A percentile compares a stretch with the other conserved stretches of the same genome.
These are phyloP conservation scores for Pseudococcus viburni DNA, from an alignment of 2,888 invertebrate species.

Conservation along the genomic window DNA sequence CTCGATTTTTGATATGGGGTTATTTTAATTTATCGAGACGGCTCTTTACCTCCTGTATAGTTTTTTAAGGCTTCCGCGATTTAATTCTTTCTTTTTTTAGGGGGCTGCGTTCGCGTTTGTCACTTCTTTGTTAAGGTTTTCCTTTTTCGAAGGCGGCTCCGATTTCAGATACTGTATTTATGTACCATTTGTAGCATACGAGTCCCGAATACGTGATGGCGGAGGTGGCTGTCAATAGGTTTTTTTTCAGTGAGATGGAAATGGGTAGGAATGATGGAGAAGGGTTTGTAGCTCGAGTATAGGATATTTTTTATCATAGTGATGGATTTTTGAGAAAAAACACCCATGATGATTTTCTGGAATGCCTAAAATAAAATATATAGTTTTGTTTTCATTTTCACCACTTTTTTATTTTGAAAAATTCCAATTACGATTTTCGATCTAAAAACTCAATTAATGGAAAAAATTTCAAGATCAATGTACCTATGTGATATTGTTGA, in stretches of 20 bases:
- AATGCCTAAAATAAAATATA: no score
- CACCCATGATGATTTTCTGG: no score
- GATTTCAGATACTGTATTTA: constrained; percentile 16
- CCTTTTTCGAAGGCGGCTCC: constrained; percentile 25
- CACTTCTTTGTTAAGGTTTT: constrained; percentile 34
- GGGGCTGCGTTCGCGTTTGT: not conserved
- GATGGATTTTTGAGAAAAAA: no score
- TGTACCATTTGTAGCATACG: not conserved
- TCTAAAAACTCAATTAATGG: no score
- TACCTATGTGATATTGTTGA: no score
- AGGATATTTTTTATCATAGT: no score
- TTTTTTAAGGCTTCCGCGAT: constrained; percentile 31
- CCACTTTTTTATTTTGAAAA: no score
- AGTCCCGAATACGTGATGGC: not conserved
- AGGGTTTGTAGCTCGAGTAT: not conserved
- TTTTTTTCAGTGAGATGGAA: not conserved
- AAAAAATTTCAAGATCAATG: no score
- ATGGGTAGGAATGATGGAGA: not conserved
- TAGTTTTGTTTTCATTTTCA: no score
- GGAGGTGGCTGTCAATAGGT: not conserved
- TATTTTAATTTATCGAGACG: constrained; percentile 43
- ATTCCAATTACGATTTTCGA: no score
- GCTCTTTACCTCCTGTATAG: not conserved
- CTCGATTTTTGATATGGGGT: constrained; percentile 41
- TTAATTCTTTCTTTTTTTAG: not conserved